phyloP scores from a whole-genome alignment of 2,797 vertebrate genomes.

The Bryconaethiops microstoma region DNA sequence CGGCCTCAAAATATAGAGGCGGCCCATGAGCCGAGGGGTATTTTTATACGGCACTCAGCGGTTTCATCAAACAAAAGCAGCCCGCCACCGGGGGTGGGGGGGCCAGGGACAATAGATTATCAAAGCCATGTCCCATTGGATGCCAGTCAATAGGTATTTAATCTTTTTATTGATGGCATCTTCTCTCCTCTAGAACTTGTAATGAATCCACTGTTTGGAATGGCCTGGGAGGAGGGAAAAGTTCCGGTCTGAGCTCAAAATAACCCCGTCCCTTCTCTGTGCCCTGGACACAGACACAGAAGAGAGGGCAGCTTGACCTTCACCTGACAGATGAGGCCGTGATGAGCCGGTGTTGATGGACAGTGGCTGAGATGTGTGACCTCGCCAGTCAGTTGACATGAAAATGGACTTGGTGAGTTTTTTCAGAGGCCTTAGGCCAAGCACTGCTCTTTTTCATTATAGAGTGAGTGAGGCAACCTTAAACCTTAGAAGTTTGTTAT shows the following conservation, averaged over 20 bases:
- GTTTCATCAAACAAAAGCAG: slow-evolving; percentile 87
- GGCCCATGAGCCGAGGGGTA: slow-evolving; percentile 78
- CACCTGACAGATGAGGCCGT: slow-evolving; percentile 21
- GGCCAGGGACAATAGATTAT: slow-evolving; percentile 76
- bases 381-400: slow-evolving; percentile 18
- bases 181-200: slow-evolving; percentile 75
- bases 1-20: slow-evolving; percentile 83
- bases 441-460: background rate
- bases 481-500: background rate
- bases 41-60: slow-evolving; percentile 84
- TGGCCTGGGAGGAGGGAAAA: slow-evolving; percentile 76
- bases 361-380: slow-evolving; percentile 40
- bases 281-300: slow-evolving; percentile 65
- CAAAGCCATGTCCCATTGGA: slow-evolving; percentile 81
- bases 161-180: slow-evolving; percentile 78
- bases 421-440: slow-evolving; percentile 10
- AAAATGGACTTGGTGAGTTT: background rate
- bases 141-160: slow-evolving; percentile 82
- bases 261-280: slow-evolving; percentile 66
- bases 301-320: slow-evolving; percentile 46
- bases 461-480: background rate
- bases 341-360: slow-evolving; percentile 17
- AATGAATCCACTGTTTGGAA: slow-evolving; percentile 83
- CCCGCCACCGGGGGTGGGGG: slow-evolving; percentile 70
- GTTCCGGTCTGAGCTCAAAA: slow-evolving; percentile 66